Percentiles rank a stretch among this genome's conserved stretches.
Conservation (phyloP, 2,113 vertebrate species). For the Scatophagus argus region DNA sequence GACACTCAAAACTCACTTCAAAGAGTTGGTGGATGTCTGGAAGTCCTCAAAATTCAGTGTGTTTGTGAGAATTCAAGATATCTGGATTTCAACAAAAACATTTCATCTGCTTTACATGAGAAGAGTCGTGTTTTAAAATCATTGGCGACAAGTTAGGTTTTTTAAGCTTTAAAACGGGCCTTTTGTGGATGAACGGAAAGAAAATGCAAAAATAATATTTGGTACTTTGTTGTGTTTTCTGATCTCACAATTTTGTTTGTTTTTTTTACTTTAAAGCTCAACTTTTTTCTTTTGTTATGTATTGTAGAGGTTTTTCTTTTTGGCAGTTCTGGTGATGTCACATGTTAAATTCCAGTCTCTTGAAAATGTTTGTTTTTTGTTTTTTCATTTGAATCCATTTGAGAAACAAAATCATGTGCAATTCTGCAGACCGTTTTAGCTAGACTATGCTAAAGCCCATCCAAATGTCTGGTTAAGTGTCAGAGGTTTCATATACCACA, state of each 20-base stretch:
- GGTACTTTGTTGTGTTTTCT: background rate
- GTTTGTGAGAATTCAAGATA: background rate
- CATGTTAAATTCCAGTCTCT: too few species aligned
- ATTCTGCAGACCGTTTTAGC: too few species aligned
- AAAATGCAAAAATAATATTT: background rate
- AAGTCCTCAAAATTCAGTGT: background rate
- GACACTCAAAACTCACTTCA: background rate
- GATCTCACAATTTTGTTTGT: background rate
- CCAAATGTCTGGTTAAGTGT: background rate
- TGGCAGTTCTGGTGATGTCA: background rate
- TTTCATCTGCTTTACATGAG: background rate
- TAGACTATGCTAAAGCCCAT: too few species aligned
- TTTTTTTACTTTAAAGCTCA: too few species aligned
- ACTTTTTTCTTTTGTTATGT: too few species aligned
- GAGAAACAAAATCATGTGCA: too few species aligned
- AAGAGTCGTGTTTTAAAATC: background rate
- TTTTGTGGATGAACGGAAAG: background rate
- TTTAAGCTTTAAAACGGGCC: background rate
- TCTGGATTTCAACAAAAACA: background rate
- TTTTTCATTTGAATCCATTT: too few species aligned
- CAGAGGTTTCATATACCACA: background rate
- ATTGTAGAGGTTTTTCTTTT: too few species aligned
- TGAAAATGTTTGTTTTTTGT: too few species aligned
- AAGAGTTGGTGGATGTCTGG: background rate
- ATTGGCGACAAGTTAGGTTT: background rate